phyloP scores from a whole-genome alignment of 1,140 invertebrate species.

The Lamellibrachia luymesi region DNA sequence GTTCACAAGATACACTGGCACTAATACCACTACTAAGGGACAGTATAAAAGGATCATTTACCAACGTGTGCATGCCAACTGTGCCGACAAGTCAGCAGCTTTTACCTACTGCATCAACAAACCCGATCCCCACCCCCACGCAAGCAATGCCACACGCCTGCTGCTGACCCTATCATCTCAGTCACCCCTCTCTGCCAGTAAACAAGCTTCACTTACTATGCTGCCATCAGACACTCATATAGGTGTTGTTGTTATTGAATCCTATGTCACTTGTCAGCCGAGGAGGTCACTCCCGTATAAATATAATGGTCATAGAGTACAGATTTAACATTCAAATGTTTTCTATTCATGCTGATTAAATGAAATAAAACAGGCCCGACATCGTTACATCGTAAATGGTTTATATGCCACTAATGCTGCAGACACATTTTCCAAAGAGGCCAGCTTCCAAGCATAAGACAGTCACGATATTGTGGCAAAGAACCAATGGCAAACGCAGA shows the following conservation, averaged over 20 bases:
- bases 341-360: too few relatives aligned
- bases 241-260: background rate
- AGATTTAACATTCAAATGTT: too few relatives aligned
- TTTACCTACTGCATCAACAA: background rate
- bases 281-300: background rate
- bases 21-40: background rate
- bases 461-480: too few relatives aligned
- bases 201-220: background rate
- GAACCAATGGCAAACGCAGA: too few relatives aligned
- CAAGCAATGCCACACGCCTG: background rate
- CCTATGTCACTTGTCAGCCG: background rate
- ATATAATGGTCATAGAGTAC: background rate
- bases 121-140: background rate
- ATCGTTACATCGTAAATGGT: background rate
- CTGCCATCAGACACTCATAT: background rate
- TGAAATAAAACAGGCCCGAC: background rate
- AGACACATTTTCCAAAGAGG: background rate
- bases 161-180: background rate
- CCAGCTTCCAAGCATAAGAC: too few relatives aligned
- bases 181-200: background rate
- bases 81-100: background rate
- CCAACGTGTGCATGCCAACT: background rate
- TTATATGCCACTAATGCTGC: background rate
- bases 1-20: background rate
- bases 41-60: background rate